Conservation (phyloP, 2,797 vertebrate species). For the Amniataba percoides region DNA sequence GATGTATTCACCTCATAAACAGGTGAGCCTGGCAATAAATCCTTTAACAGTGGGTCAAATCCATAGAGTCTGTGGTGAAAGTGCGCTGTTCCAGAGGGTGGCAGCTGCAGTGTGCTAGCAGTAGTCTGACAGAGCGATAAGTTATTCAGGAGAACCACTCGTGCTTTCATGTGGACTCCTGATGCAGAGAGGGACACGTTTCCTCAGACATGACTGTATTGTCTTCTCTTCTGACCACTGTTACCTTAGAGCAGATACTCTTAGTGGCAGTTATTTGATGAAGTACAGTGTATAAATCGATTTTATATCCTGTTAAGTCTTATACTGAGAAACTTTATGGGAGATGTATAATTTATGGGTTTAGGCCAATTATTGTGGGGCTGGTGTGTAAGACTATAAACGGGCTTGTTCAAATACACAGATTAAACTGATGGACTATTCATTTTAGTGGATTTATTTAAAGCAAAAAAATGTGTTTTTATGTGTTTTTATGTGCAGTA, state of each 20-base stretch:
- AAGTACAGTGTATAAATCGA: conserved; percentile 30
- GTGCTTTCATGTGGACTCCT: conserved; percentile 12
- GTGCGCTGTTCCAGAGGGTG: conserved; percentile 10
- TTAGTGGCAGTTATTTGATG: conserved; percentile 34
- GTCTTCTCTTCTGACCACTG: conserved; percentile 5
- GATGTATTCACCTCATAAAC: conserved; percentile 45
- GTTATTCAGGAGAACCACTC: conserved; percentile 25
- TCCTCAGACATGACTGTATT: background rate
- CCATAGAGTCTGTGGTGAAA: conserved; percentile 16
- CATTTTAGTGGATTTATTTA: background rate
- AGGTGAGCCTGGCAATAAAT: conserved; percentile 50
- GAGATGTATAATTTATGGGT: conserved; percentile 32
- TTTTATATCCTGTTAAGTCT: conserved; percentile 51
- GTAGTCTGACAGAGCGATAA: conserved; percentile 23
- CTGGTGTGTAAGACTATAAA: conserved; percentile 1
- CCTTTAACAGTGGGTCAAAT: conserved; percentile 44
- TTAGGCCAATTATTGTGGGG: conserved; percentile 2
- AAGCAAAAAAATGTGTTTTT: background rate
- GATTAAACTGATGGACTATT: conserved; percentile 21
- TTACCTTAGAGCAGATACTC: conserved; percentile 18
- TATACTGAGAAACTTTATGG: conserved; percentile 15
- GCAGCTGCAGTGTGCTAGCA: conserved; percentile 21
- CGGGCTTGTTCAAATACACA: conserved; percentile 11
- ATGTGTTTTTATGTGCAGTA: background rate
- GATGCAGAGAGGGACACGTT: conserved; percentile 4